These are phyloP conservation scores for Distichodus sexfasciatus DNA, from an alignment of 2,797 vertebrate genomes.

Conservation along the genomic window DNA sequence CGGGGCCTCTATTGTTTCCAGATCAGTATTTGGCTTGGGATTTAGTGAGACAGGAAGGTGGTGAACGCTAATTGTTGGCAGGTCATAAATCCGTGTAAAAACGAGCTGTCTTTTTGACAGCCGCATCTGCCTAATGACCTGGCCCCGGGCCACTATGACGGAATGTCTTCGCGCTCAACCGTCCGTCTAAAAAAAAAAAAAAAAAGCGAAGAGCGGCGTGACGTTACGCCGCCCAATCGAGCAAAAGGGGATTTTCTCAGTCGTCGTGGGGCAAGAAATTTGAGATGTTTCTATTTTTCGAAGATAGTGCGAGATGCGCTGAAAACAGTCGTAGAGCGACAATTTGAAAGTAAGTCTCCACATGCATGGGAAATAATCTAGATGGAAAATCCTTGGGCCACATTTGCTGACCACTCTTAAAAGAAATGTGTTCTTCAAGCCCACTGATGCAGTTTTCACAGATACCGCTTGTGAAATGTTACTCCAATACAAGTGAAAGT, in stretches of 20 bases:
- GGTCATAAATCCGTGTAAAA: slow-evolving; percentile 39
- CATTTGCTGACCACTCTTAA: too few species aligned
- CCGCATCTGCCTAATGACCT: slow-evolving; percentile 45
- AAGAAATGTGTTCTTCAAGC: too few species aligned
- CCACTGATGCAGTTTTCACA: too few species aligned
- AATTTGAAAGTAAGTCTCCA: too few species aligned
- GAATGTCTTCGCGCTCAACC: slow-evolving; percentile 36
- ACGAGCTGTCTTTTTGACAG: slow-evolving; percentile 40
- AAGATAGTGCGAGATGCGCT: too few species aligned
- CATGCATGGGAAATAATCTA: too few species aligned
- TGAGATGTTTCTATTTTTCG: too few species aligned
- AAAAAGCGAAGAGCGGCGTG: neutral
- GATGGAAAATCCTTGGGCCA: too few species aligned
- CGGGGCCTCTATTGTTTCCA: neutral
- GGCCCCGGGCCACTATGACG: slow-evolving; percentile 40
- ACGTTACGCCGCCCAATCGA: slow-evolving; percentile 20
- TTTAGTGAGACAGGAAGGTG: slow-evolving; percentile 13
- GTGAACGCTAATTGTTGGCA: slow-evolving; percentile 40
- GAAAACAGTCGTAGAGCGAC: too few species aligned
- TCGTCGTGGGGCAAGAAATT: too few species aligned
- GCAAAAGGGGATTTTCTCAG: slow-evolving; percentile 12
- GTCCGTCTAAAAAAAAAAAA: slow-evolving; percentile 29
- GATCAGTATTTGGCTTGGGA: neutral
- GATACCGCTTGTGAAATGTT: too few species aligned
- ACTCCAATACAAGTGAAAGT: too few species aligned